Conservation (phyloP, 1,140 invertebrate genomes). For the Papilio dardanus region DNA sequence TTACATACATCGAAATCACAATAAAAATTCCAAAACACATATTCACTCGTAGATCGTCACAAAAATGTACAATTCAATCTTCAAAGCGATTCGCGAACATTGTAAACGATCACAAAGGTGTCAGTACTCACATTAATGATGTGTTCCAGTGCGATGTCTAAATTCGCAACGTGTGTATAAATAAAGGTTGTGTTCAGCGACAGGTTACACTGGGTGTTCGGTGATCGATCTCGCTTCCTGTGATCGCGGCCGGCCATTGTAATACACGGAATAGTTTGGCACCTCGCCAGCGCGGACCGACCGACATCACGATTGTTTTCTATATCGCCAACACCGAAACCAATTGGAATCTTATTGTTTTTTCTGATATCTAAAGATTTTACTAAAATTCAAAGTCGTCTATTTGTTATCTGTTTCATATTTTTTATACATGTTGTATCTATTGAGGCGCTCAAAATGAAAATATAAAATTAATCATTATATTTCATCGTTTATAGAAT, state of each 20-base stretch:
- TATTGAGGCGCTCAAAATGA: no score
- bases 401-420: neutral
- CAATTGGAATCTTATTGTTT: constrained; percentile 24
- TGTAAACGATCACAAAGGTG: constrained; percentile 25
- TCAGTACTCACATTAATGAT: constrained; percentile 33
- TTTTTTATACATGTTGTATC: neutral
- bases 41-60: neutral
- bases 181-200: constrained; percentile 26
- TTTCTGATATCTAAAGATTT: neutral
- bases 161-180: constrained; percentile 23
- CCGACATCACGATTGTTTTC: constrained; percentile 49
- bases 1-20: neutral
- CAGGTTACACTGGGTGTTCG: constrained; percentile 46
- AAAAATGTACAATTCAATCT: neutral
- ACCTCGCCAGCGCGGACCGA: constrained; percentile 53
- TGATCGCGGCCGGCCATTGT: constrained; percentile 58
- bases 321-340: constrained; percentile 3
- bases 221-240: constrained; percentile 71
- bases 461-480: no score
- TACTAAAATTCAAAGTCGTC: neutral
- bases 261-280: constrained; percentile 70
- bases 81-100: constrained; percentile 13
- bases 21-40: neutral
- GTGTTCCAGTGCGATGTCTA: neutral
- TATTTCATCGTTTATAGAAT: no score